Conservation (phyloP, 2,113 vertebrate genomes). For the Hydropotes inermis region DNA sequence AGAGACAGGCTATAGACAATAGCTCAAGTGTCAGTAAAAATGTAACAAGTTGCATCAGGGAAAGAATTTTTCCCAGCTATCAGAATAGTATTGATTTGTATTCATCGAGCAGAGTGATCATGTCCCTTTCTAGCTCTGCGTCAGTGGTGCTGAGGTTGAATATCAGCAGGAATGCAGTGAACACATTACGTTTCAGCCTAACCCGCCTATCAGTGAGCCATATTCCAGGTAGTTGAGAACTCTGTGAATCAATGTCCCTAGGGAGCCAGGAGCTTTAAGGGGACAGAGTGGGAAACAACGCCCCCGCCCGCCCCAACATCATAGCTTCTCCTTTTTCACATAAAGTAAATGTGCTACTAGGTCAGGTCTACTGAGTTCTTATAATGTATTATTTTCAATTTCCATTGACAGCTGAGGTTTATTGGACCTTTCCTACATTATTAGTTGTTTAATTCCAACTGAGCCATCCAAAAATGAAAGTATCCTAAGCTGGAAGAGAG, state of each 20-base stretch:
- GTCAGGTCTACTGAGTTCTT: not conserved
- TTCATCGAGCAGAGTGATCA: not conserved
- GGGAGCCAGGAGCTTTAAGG: not conserved
- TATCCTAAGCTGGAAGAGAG: not conserved
- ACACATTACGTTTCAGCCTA: not conserved
- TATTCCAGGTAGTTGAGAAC: not conserved
- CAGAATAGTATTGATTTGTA: not conserved
- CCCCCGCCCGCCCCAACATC: not conserved
- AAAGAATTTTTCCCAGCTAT: not conserved
- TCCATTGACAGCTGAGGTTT: not conserved
- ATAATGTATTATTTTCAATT: not conserved
- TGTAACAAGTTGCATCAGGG: not conserved
- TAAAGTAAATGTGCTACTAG: not conserved
- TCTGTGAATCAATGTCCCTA: not conserved
- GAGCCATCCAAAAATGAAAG: not conserved
- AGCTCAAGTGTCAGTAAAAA: not conserved
- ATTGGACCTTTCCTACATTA: not conserved
- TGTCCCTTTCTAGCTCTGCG: not conserved
- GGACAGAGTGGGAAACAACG: not conserved
- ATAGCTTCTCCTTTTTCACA: not conserved
- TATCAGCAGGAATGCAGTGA: not conserved
- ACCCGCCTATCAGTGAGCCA: not conserved
- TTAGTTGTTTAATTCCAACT: not conserved
- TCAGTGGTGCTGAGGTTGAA: not conserved
- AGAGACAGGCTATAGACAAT: not conserved